Evolutionary conservation across 2,888 invertebrate genomes (phyloP).

Genomic region (Branchellion lobata): DNA sequence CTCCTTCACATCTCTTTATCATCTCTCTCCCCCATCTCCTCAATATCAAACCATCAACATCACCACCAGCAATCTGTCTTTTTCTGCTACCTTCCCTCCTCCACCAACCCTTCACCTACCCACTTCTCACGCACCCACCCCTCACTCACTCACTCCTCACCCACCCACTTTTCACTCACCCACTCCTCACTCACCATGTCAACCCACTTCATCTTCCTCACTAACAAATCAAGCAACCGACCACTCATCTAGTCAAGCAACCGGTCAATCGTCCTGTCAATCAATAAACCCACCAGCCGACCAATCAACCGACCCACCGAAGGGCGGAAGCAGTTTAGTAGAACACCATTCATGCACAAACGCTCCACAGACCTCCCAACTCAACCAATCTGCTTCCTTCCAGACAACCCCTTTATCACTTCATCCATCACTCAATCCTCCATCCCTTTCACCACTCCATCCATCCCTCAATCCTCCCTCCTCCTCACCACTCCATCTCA

Average conservation of each 20-base stretch:
- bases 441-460: too few relatives aligned
- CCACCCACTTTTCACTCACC: neutral
- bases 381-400: too few relatives aligned
- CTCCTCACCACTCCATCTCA: too few relatives aligned
- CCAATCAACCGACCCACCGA: too few relatives aligned
- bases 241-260: neutral
- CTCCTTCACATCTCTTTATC: neutral
- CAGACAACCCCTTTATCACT: too few relatives aligned
- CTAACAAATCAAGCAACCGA: neutral
- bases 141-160: neutral
- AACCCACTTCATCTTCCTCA: neutral
- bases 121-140: neutral
- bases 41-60: neutral
- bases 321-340: too few relatives aligned
- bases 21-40: too few relatives aligned
- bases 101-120: neutral
- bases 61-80: neutral
- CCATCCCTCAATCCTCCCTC: too few relatives aligned
- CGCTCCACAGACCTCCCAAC: too few relatives aligned
- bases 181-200: neutral
- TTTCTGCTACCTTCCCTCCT: neutral
- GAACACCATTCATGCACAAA: too few relatives aligned
- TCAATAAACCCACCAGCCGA: neutral
- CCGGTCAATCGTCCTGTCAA: neutral
- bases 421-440: too few relatives aligned